Evolutionary conservation across 2,797 vertebrate genomes (phyloP), one percentile per base, ranked within the genome.

Genomic region (Pseudochaenichthys georgianus): DNA sequence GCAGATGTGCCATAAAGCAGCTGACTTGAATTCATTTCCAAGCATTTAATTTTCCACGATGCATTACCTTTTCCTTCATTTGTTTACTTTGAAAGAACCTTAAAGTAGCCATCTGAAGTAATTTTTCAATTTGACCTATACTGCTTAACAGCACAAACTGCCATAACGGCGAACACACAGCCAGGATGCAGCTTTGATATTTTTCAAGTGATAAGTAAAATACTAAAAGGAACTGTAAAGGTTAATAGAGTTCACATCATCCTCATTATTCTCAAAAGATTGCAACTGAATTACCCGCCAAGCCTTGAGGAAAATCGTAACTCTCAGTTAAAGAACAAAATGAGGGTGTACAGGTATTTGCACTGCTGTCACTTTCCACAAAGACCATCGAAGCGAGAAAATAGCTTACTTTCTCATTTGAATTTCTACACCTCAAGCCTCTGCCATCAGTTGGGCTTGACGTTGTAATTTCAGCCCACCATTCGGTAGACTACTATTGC

Each of bases 161-260:
- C 9, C 16, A 63, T 62, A 70, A 80, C 59, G 43, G 42, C 11
- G 62, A 77, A 58, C 54, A 31, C 5, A 1, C 53, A 43, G 55
- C 54, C 9, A 43, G 68, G 78, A 77, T 61, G 67, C 75, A 31
- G 77, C 58, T 67, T 70, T 85, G 59, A 84, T 83, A 88, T 87
- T 87, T 79, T 78, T 71, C 74, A 84, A 77, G 61, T 83, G 75
- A 68, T 64, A n/a, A 34, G 65, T 78, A 52, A 46, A 52, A 73
- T 70, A 57, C 15, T 48, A 3, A 38, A 38, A 17, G 43, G 58
- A 61, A 59, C 21, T 47, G 73, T 68, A 76, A 67, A 88, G 84
- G 86, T 91, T 90, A 90, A 92, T 87, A 60, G 84, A 89, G 87
- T 78, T 79, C 81, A 87, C 53, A 47, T 82, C 58, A 87, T 83